Percentiles rank a stretch among this genome's conserved stretches.
Conservation (phyloP, 2,797 vertebrate species). For the Leucoraja ocellata region DNA sequence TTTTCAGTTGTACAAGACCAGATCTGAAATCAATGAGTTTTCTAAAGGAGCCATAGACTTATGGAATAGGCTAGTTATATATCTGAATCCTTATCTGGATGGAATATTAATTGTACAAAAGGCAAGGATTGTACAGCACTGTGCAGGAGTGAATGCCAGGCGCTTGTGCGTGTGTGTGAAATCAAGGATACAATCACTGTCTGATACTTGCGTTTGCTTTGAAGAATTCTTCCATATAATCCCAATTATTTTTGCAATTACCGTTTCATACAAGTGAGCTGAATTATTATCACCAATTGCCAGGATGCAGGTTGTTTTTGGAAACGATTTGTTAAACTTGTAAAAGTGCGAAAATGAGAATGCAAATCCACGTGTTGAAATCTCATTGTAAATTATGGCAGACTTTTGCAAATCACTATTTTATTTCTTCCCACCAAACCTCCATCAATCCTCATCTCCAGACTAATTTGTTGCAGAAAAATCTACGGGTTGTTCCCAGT, state of each 20-base stretch:
- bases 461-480: neutral
- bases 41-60: too few relatives aligned
- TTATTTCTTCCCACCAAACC: neutral
- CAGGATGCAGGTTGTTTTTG: neutral
- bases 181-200: neutral
- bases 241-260: neutral
- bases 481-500: too few relatives aligned
- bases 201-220: neutral
- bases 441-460: neutral
- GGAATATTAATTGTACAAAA: too few relatives aligned
- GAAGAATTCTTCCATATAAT: neutral
- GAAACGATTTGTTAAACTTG: neutral
- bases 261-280: neutral
- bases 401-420: neutral
- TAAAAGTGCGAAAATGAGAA: neutral
- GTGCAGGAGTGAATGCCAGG: too few relatives aligned
- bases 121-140: too few relatives aligned
- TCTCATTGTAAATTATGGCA: neutral
- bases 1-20: too few relatives aligned
- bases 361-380: neutral
- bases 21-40: too few relatives aligned
- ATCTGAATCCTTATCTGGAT: too few relatives aligned
- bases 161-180: neutral
- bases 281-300: neutral
- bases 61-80: too few relatives aligned